Percentiles rank a stretch among this genome's conserved stretches.
Conservation (phyloP, 2,113 vertebrate species). For the Clarias macrocephalus region DNA sequence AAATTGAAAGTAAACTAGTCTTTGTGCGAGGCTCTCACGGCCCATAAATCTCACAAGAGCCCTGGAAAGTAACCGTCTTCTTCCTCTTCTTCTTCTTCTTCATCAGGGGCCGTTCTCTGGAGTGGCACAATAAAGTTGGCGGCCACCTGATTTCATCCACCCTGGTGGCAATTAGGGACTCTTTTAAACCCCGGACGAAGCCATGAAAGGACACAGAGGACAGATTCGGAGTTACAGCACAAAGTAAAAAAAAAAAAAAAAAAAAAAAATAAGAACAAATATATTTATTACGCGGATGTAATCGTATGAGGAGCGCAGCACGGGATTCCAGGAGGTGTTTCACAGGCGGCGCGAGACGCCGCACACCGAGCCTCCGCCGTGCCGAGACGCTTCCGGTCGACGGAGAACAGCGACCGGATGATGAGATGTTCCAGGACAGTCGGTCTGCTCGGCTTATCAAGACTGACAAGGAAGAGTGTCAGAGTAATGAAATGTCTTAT, state of each 20-base stretch:
- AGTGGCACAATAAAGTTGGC: constrained; percentile 76
- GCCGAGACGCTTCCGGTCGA: constrained; percentile 36
- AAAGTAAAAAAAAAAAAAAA: not conserved
- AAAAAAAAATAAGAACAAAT: too few species aligned
- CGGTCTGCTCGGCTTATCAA: constrained; percentile 38
- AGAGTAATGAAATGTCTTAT: constrained; percentile 56
- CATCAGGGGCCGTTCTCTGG: constrained; percentile 73
- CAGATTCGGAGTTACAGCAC: not conserved
- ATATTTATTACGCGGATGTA: not conserved
- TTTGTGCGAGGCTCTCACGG: constrained; percentile 27
- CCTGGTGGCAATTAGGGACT: constrained; percentile 71
- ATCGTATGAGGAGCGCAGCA: not conserved
- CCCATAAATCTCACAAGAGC: constrained; percentile 29
- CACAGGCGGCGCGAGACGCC: not conserved
- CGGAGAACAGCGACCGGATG: constrained; percentile 38
- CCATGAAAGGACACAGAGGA: constrained; percentile 50
- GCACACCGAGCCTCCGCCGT: not conserved
- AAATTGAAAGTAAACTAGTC: constrained; percentile 53
- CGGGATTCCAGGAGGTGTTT: not conserved
- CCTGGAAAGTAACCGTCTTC: constrained; percentile 20
- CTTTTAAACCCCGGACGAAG: constrained; percentile 64
- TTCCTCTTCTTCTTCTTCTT: constrained; percentile 16
- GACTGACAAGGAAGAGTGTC: constrained; percentile 49
- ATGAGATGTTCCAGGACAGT: constrained; percentile 40
- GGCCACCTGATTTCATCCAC: constrained; percentile 70